Percentiles rank a stretch among this genome's conserved stretches.
Evolutionary conservation across 1,140 invertebrate genomes (phyloP).

Genomic region (Trachelipus rathkii): DNA sequence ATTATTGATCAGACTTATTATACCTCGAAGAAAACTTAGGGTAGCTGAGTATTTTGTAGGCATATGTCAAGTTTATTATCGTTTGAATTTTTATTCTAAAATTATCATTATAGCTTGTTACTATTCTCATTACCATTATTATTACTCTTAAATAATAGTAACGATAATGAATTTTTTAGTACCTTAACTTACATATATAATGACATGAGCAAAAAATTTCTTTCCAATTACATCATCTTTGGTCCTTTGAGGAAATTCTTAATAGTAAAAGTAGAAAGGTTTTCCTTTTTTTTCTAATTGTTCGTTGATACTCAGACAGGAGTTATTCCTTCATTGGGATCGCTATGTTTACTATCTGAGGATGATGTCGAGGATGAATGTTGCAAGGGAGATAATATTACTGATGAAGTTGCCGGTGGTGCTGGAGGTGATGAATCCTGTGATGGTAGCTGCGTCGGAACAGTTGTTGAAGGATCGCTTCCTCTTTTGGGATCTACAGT

Average conservation of each 20-base stretch:
- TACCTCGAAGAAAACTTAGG: too few relatives aligned
- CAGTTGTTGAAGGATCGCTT: not conserved
- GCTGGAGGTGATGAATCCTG: not conserved
- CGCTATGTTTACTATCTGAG: constrained; percentile 1
- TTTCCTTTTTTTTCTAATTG: not conserved
- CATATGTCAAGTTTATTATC: too few relatives aligned
- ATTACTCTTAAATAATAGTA: too few relatives aligned
- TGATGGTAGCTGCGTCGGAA: not conserved
- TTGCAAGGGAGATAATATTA: not conserved
- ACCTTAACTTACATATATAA: too few relatives aligned
- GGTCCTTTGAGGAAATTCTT: not conserved
- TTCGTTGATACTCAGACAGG: constrained; percentile 6
- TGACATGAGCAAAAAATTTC: too few relatives aligned
- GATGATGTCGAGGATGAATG: not conserved
- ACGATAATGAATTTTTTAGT: too few relatives aligned
- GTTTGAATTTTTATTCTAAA: too few relatives aligned
- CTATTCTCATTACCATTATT: too few relatives aligned
- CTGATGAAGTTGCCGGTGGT: not conserved
- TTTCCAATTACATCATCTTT: not conserved
- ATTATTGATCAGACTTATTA: too few relatives aligned
- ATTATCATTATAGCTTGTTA: too few relatives aligned
- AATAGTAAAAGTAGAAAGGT: not conserved
- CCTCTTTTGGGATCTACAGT: not conserved
- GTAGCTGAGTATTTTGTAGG: too few relatives aligned
- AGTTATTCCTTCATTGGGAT: not conserved